These are phyloP conservation scores for Rhea pennata DNA, from an alignment of 2,113 vertebrate species.

Conservation along the genomic window DNA sequence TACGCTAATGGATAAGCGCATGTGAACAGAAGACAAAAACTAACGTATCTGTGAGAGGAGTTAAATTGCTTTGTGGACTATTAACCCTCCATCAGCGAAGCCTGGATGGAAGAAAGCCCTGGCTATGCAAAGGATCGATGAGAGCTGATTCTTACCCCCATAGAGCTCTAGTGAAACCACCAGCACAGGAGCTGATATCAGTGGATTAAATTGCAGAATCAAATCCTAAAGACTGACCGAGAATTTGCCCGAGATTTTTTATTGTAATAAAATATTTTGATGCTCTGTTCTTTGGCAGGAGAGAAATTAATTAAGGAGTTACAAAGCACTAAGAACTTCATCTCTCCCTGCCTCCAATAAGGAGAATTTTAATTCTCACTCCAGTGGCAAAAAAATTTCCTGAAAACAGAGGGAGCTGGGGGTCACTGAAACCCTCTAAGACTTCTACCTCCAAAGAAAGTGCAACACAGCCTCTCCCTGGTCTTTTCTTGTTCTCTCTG, in stretches of 20 bases:
- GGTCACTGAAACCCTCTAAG: not conserved
- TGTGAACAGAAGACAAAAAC: not conserved
- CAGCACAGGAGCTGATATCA: not conserved
- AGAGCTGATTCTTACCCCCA: not conserved
- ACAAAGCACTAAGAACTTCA: not conserved
- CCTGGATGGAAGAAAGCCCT: not conserved
- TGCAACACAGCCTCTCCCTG: not conserved
- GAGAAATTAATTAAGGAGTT: conserved; percentile 20
- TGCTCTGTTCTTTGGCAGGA: not conserved
- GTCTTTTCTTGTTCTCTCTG: not conserved
- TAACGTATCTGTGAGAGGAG: not conserved
- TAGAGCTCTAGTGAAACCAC: not conserved
- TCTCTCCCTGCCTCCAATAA: not conserved
- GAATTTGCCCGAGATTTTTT: not conserved
- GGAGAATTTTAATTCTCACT: conserved; percentile 12
- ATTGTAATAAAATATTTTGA: conserved; percentile 12
- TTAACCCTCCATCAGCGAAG: not conserved
- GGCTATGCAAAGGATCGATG: not conserved
- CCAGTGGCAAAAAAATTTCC: conserved; percentile 35
- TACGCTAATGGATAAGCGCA: not conserved
- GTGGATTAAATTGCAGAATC: not conserved
- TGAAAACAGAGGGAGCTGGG: conserved; percentile 12
- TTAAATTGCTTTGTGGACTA: not conserved
- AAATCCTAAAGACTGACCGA: not conserved
- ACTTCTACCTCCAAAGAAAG: not conserved